These are phyloP conservation scores for Pachypeltis micranthus DNA, from an alignment of 1,140 invertebrate genomes.

Conservation along the genomic window DNA sequence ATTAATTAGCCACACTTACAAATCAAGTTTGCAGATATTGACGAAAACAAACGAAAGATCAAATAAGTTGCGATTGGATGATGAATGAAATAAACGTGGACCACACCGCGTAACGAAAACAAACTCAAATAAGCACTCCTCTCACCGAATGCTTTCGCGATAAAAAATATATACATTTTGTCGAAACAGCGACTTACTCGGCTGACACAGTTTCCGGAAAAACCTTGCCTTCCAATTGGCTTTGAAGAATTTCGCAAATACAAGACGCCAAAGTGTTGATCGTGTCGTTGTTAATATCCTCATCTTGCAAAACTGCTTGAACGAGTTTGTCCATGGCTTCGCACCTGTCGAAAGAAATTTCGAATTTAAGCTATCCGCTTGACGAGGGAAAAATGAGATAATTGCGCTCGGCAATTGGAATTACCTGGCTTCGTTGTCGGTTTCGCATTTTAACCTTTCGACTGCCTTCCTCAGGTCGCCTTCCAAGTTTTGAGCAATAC, in stretches of 20 bases:
- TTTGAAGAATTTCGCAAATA: slow-evolving; percentile 39
- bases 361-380: neutral
- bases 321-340: slow-evolving; percentile 58
- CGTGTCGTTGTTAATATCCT: slow-evolving; percentile 50
- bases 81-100: slow-evolving; percentile 7
- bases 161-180: slow-evolving; percentile 2
- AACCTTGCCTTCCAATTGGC: slow-evolving; percentile 40
- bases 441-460: slow-evolving; percentile 51
- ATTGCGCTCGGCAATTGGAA: too few species aligned
- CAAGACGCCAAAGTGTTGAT: slow-evolving; percentile 40
- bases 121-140: too few species aligned
- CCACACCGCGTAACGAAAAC: neutral
- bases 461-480: slow-evolving; percentile 50
- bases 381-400: neutral
- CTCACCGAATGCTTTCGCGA: too few species aligned
- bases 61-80: too few species aligned
- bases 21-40: too few species aligned
- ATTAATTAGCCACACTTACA: too few species aligned
- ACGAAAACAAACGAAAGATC: too few species aligned
- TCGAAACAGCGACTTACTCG: slow-evolving; percentile 10
- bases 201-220: slow-evolving; percentile 39
- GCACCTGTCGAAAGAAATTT: slow-evolving; percentile 36
- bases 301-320: slow-evolving; percentile 49
- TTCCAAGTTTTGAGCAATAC: slow-evolving; percentile 22
- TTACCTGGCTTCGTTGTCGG: slow-evolving; percentile 45